Evolutionary conservation across 2,797 vertebrate species (phyloP), one percentile per base, ranked within the genome.

Genomic region (Hafferia zeledoni): DNA sequence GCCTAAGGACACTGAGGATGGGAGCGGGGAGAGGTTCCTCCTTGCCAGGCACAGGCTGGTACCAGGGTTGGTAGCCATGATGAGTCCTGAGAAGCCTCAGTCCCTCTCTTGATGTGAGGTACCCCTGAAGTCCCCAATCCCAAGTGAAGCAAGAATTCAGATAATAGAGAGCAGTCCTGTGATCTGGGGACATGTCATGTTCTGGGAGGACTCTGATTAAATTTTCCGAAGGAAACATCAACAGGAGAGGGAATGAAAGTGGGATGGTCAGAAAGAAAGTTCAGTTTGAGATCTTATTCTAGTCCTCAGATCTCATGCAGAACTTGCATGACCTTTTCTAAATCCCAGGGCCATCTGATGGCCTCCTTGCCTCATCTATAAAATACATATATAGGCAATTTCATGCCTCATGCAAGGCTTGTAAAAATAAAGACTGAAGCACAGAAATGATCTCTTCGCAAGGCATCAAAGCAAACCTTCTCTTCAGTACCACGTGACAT

Each of bases 361-460:
- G 13, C 23, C n/a, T 84, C 33, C n/a, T 78, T 87, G 18, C 33
- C 35, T 79, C 41, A 41, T 72, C 55, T 76, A 20, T 57, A 50
- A 83, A 91, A 93, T 31, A 31, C 14, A 81, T n/a, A 19, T 59
- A 63, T 8, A 47, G 37, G 11, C 17, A 79, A 31, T 59, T 79
- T 63, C 31, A 33, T 76, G 25, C 30, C 19, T 87, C 22, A 57
- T 47, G 37, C 7, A 43, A 83, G 37, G 67, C 25, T 82, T 37
- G 6, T 77, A 52, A 74, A 79, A 82, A 55, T 56, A 76, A 90
- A 81, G 39, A 28, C 27, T 55, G 39, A 84, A 83, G 12, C 30
- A 72, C 43, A 90, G 17, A 69, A 80, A 81, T 78, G 0, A 52
- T 35, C 18, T 87, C 22, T 27, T 28, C 35, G 56, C 0, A 0